Base-by-base conservation (phyloP, 2,113 vertebrate species). In the Mixornis gularis region DNA sequence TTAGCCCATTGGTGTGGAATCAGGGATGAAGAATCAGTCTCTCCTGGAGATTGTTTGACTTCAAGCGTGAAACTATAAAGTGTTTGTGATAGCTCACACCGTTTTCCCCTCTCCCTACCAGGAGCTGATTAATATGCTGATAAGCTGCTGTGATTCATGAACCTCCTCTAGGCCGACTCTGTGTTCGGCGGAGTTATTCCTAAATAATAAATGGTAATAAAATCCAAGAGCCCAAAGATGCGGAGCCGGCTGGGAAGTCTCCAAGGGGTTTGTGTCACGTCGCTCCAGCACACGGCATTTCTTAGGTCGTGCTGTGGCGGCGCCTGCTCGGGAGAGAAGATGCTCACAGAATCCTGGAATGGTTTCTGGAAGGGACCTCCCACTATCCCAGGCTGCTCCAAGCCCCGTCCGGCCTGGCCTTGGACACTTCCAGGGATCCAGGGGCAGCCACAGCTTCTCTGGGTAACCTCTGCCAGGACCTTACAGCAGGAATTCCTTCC, bases 71-170 rank as follows among this genome's bases (percentile, higher is more conserved):
- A 86, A 3, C 83, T 20, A 22, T 78, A 6, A 86, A 84, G 58
- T 51, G 38, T 76, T 85, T 70, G 51, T 70, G 87, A n/a, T 13
- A 76, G 71, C 85, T 95, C 76, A 10, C 17, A 1, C 58, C 38
- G 2, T 48, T 65, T 24, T 14, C 30, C 9, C 9, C 36, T 71
- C 69, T 56, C 52, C 70, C 49, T 25, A 6, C 53, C 83, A 32
- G 63, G 46, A 65, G 86, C 68, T 93, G 79, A 90, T 93, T 79
- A 96, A 94, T 41, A 92, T 85, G 86, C 91, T 90, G 89, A 90
- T 93, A 72, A 93, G 91, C 19, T 88, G 83, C 85, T 69, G 74
- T 68, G 87, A 89, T 88, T 93, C 76, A 85, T 72, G 89, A 81
- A 30, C 79, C 82, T 85, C 56, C 0, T 3, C 30, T 8, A 20